A percentile compares a stretch with the other conserved stretches of the same genome.
Conservation (phyloP, 2,888 invertebrate species). For the Acanthopleura granulata region DNA sequence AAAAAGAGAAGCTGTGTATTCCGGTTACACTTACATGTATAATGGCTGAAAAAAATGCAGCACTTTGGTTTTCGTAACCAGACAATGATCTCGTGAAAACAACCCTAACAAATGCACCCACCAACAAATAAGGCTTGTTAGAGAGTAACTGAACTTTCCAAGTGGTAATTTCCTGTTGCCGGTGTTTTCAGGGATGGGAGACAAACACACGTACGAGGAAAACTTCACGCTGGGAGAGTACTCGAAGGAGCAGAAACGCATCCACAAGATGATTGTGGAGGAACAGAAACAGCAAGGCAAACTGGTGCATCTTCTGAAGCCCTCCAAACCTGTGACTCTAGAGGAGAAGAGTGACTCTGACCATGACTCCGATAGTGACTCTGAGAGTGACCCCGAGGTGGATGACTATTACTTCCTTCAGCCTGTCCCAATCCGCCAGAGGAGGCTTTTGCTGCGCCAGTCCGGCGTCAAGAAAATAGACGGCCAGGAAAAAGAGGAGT, state of each 20-base stretch:
- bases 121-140: slow-evolving; percentile 53
- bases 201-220: slow-evolving; percentile 77
- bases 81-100: too few relatives aligned
- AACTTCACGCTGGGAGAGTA: slow-evolving; percentile 90
- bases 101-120: too few relatives aligned
- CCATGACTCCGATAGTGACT: slow-evolving; percentile 40
- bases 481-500: slow-evolving; percentile 92
- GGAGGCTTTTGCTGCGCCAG: slow-evolving; percentile 88
- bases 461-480: slow-evolving; percentile 96
- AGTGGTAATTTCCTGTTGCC: not conserved
- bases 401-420: slow-evolving; percentile 72
- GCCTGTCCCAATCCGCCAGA: slow-evolving; percentile 92
- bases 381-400: slow-evolving; percentile 58
- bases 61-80: too few relatives aligned
- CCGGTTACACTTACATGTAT: too few relatives aligned
- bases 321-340: not conserved
- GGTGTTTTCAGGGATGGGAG: slow-evolving; percentile 80
- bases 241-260: slow-evolving; percentile 87
- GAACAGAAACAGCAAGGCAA: slow-evolving; percentile 77
- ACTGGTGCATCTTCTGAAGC: slow-evolving; percentile 23
- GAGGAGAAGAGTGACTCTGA: slow-evolving; percentile 39
- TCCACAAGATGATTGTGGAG: slow-evolving; percentile 85
- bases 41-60: too few relatives aligned
- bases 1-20: too few relatives aligned
- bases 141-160: not conserved